phyloP scores from a whole-genome alignment of 2,888 invertebrate genomes.

The Malachius bipustulatus region DNA sequence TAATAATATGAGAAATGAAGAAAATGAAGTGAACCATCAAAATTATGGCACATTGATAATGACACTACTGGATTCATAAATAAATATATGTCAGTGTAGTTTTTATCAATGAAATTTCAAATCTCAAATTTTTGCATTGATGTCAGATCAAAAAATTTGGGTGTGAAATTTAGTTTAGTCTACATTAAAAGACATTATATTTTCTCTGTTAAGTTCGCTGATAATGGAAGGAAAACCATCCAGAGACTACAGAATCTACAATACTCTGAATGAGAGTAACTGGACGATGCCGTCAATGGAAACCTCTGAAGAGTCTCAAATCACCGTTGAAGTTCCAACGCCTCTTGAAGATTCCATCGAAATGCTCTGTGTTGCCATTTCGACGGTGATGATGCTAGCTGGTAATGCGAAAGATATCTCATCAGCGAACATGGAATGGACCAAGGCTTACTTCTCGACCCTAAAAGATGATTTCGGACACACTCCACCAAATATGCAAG shows the following conservation, averaged over 20 bases:
- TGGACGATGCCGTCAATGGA: neutral
- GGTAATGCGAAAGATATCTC: slow-evolving; percentile 7
- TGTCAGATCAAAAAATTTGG: too few relatives aligned
- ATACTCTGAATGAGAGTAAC: neutral
- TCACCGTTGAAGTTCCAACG: slow-evolving; percentile 1
- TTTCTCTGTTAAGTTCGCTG: too few relatives aligned
- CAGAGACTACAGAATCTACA: neutral
- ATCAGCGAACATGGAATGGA: slow-evolving; percentile 8
- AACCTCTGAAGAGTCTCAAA: neutral
- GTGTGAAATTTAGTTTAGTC: too few relatives aligned
- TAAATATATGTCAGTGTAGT: too few relatives aligned
- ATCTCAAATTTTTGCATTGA: too few relatives aligned
- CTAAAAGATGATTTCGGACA: slow-evolving; percentile 12
- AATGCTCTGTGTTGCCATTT: slow-evolving; percentile 4
- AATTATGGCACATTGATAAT: too few relatives aligned
- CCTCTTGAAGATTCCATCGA: slow-evolving; percentile 2
- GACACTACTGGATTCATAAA: too few relatives aligned
- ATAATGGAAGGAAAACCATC: neutral
- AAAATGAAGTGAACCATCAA: too few relatives aligned
- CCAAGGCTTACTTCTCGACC: slow-evolving; percentile 11
- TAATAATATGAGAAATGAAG: too few relatives aligned
- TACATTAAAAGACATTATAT: too few relatives aligned
- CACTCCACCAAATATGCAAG: slow-evolving; percentile 11
- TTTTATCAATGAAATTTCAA: too few relatives aligned
- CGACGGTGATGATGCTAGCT: slow-evolving; percentile 13